Evolutionary conservation across 2,888 invertebrate genomes (phyloP), one percentile per base, ranked within the genome.

Genomic region (Desoria tigrina): DNA sequence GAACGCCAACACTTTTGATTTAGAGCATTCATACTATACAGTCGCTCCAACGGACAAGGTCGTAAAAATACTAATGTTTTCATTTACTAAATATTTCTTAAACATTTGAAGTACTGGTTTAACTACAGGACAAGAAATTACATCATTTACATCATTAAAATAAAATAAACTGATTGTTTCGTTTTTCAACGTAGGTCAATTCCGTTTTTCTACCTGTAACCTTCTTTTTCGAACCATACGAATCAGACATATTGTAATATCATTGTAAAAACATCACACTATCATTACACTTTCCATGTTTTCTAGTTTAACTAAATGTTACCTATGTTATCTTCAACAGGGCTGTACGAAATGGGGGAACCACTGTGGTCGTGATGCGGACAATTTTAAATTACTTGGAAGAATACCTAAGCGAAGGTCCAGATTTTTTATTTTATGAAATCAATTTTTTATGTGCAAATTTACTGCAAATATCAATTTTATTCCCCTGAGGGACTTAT

Each of bases 191-290:
- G n/a, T n/a, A 51, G 51, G 51, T 9, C 6, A 67, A 67, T 56
- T 59, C 61, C 23, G 50, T 61, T 14, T 50, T 67, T 9, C 60
- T 50, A n/a, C 63, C 67, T 2, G n/a, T 67, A 11, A 26, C 56
- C 1, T 18, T 63, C 11, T 32, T 49, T 26, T 21, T 42, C n/a
- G 57, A 63, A 21, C 67, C 67, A 0, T 61, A 61, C 27, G 14
- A 42, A 2, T 18, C 37, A 6, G 63, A 67, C n/a, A 61, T 26
- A 9, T 27, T 53, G 53, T 57, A 26, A 37, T 39, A 56, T 9
- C 26, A 6, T 23, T 9, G 4, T 45, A 39, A 39, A 39, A 39
- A 14, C 11, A 11, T 14, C 39, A 39, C 11, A 14, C 14, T 14
- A 39, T 39, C 32, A 32, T 32, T 32, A 32, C 32, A 32, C 4